Evolutionary conservation across 37 sponge, comb jelly and placozoan genomes (phyloP).

Genomic region (Aphrocallistes beatrix): DNA sequence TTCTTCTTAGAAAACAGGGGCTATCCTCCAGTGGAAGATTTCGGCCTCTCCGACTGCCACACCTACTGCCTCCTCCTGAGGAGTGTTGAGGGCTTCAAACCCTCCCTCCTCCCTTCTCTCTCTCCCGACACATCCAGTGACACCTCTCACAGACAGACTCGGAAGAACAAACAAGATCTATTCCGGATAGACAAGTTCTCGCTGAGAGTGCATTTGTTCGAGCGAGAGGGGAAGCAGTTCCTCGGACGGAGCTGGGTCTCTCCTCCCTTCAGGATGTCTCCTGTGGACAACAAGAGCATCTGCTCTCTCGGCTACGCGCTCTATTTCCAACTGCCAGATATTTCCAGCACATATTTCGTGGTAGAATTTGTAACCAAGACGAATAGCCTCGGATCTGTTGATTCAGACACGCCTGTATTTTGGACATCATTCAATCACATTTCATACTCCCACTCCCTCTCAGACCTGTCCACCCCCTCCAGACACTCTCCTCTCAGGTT

Average conservation of each 20-base stretch:
- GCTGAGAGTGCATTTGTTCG: neutral
- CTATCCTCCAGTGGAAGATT: neutral
- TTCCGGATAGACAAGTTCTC: neutral
- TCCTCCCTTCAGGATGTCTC: neutral
- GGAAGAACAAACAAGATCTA: neutral
- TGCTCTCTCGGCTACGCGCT: neutral
- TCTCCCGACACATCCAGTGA: neutral
- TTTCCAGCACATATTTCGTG: neutral
- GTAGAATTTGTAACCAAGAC: neutral
- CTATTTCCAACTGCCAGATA: neutral
- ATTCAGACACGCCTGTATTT: neutral
- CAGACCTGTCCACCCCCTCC: neutral
- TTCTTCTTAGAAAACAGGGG: neutral
- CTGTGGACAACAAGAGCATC: neutral
- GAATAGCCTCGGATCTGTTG: too few species aligned
- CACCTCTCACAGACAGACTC: neutral
- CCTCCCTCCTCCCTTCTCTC: slow-evolving; percentile 6
- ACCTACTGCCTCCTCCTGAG: neutral
- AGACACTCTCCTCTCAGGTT: neutral
- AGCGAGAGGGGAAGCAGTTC: neutral
- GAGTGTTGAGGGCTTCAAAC: neutral
- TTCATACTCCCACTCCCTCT: neutral
- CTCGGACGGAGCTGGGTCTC: neutral
- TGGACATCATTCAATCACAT: neutral
- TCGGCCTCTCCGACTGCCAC: neutral